Evolutionary conservation across 2,888 invertebrate species (phyloP).

Genomic region (Heteropelma amictum): DNA sequence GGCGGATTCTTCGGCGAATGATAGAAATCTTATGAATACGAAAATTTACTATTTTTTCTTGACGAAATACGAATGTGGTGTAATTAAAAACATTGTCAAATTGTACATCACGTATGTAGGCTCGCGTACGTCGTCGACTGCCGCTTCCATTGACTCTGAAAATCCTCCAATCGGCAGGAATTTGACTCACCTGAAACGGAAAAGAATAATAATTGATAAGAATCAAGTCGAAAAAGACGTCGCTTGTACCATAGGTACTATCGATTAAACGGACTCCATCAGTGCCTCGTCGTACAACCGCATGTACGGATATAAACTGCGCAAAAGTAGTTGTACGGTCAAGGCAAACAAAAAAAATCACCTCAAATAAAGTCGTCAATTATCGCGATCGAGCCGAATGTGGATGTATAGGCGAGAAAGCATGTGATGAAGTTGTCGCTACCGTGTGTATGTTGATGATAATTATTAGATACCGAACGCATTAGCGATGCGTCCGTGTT

Average conservation of each 20-base stretch:
- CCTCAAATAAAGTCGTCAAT: conserved; percentile 33
- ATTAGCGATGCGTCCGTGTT: conserved; percentile 25
- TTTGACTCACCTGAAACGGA: conserved; percentile 43
- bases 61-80: too few species aligned
- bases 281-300: too few species aligned
- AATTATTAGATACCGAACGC: conserved; percentile 44
- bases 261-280: too few species aligned
- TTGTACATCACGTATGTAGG: conserved; percentile 19
- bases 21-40: too few species aligned
- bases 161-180: background rate
- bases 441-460: conserved; percentile 43
- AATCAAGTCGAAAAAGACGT: background rate
- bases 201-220: background rate
- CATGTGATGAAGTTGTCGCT: conserved; percentile 40
- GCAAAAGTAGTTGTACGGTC: too few species aligned
- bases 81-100: too few species aligned
- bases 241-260: too few species aligned
- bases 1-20: too few species aligned
- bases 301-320: too few species aligned
- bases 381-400: conserved; percentile 21
- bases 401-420: conserved; percentile 5
- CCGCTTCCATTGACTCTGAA: background rate
- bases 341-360: background rate
- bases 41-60: too few species aligned
- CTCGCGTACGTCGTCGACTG: background rate